A percentile compares a stretch with the other conserved stretches of the same genome.
Evolutionary conservation across 2,113 vertebrate genomes (phyloP).

Genomic region (Naja naja): DNA sequence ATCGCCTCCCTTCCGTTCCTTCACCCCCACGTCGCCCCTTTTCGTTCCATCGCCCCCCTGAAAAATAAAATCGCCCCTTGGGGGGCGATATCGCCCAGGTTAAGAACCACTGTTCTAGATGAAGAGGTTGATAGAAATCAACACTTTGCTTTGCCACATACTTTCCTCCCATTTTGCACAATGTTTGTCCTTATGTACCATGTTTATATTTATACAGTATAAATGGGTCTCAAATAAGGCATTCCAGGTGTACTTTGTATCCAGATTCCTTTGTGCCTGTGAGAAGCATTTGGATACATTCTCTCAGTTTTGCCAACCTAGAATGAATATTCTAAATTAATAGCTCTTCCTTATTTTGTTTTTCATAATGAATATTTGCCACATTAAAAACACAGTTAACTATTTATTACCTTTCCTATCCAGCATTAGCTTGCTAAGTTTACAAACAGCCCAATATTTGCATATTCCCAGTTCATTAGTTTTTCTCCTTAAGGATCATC

Average conservation of each 20-base stretch:
- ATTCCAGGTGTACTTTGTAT: not conserved
- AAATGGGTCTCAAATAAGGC: not conserved
- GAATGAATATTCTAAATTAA: not conserved
- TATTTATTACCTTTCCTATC: not conserved
- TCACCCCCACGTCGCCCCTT: too few relatives aligned
- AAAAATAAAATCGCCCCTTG: too few relatives aligned
- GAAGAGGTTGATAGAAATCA: not conserved
- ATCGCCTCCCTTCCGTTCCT: too few relatives aligned
- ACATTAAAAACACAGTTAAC: not conserved
- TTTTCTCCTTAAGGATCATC: not conserved
- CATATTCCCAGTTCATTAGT: not conserved
- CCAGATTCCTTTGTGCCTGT: not conserved
- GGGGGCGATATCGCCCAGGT: too few relatives aligned
- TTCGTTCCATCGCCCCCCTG: too few relatives aligned
- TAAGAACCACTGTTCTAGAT: not conserved
- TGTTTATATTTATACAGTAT: not conserved
- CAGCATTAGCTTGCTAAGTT: not conserved
- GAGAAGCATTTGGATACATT: not conserved
- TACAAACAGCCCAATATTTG: not conserved
- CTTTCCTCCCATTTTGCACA: not conserved
- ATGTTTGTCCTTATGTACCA: not conserved
- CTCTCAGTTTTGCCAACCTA: not conserved
- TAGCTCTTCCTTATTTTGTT: not conserved
- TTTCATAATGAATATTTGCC: not conserved
- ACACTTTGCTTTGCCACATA: not conserved